Base-by-base conservation (phyloP, 2,113 vertebrate genomes). In the Lathamus discolor region DNA sequence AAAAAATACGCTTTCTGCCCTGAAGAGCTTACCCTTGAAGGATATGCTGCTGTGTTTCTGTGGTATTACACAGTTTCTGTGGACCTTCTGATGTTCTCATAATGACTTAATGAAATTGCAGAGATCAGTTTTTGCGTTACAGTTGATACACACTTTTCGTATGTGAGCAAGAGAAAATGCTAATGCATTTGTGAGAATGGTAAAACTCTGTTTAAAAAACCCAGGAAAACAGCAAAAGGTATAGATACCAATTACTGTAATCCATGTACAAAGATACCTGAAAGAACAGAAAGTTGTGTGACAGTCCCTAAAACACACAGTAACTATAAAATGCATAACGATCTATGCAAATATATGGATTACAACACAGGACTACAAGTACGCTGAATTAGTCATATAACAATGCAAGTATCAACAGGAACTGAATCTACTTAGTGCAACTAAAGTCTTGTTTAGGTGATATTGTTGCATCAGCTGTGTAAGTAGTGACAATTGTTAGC, bases 91-190 rank as follows among this genome's bases (percentile, higher is more conserved):
- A 73, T 74, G 54, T 55, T 81, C 88, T 82, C 68, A 74, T 25
- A 41, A 57, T 76, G 83, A 91, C 86, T 95, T 96, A 77, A 82
- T 55, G 67, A 87, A 91, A 96, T 16, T 67, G 91, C 75, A 86
- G 73, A 39, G 13, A 73, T 84, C 57, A 69, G 20, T 75, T 92
- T 86, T 48, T 35, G 73, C 76, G 41, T 82, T 73, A 52, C 39
- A 72, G 76, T 74, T 88, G 49, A 83, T n/a, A 41, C 48, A 76
- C 49, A 67, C 17, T 73, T 76, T 35, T 64, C 61, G 28, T 72
- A 11, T 8, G 33, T 66, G 35, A 86, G 64, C 41, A 73, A 81
- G 46, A 78, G 13, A 77, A 88, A 92, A 90, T 63, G 70, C 31
- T 80, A 82, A 72, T 43, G 23, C 33, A 79, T 39, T 48, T 27